Evolutionary conservation across 1,140 invertebrate species (phyloP).

Genomic region (Nilaparvata lugens): DNA sequence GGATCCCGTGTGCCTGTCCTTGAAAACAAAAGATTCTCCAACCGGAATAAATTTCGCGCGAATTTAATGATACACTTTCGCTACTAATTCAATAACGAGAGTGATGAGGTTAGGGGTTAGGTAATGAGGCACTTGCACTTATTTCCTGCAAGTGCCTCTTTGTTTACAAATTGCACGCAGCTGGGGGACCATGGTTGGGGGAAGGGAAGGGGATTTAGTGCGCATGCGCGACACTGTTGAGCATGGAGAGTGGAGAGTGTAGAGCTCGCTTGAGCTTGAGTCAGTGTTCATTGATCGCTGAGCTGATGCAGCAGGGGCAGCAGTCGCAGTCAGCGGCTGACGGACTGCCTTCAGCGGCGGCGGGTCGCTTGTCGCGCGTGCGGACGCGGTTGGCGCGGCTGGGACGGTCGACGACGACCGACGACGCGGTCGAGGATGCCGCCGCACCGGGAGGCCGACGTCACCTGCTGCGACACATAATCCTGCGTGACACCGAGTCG

Average conservation of each 20-base stretch:
- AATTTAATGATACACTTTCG: too few species aligned
- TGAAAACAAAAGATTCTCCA: too few species aligned
- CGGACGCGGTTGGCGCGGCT: slow-evolving; percentile 22
- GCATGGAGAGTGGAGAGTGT: background rate
- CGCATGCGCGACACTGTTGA: background rate
- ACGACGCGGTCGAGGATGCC: slow-evolving; percentile 19
- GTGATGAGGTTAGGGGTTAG: background rate
- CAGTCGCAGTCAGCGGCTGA: background rate
- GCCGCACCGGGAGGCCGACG: background rate
- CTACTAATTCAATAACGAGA: too few species aligned
- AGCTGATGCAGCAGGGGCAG: background rate
- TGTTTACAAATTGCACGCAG: background rate
- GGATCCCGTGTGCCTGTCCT: too few species aligned
- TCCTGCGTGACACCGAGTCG: slow-evolving; percentile 3
- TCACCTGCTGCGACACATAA: slow-evolving; percentile 9
- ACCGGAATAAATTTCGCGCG: too few species aligned
- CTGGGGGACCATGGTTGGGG: background rate
- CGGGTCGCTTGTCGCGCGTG: slow-evolving; percentile 27
- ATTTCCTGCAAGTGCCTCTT: background rate
- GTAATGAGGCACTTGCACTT: background rate
- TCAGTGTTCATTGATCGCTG: slow-evolving; percentile 1
- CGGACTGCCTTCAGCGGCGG: background rate
- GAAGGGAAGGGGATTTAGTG: background rate
- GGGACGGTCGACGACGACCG: slow-evolving; percentile 10
- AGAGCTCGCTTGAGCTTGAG: background rate